phyloP scores from a whole-genome alignment of 2,113 vertebrate genomes.

The Channa maculata region DNA sequence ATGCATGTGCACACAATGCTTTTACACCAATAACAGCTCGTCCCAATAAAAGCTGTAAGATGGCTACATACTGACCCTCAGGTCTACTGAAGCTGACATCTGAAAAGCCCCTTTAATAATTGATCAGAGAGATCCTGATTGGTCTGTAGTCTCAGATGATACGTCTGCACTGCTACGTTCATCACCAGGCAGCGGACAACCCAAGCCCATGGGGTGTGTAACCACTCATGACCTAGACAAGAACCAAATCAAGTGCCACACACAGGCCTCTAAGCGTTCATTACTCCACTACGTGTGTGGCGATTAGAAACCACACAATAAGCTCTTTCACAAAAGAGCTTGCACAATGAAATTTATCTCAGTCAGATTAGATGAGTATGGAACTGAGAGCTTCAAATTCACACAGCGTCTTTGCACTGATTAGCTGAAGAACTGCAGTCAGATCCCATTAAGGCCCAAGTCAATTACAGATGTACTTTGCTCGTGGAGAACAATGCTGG shows the following conservation, averaged over 20 bases:
- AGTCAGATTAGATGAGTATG: conserved; percentile 46
- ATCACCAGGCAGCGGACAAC: conserved; percentile 42
- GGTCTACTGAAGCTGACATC: conserved; percentile 57
- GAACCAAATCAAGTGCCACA: conserved; percentile 15
- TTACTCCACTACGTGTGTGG: conserved; percentile 27
- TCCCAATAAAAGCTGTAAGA: conserved; percentile 28
- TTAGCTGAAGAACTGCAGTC: conserved; percentile 41
- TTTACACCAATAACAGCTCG: conserved; percentile 1
- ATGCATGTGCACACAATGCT: neutral
- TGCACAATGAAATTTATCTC: conserved; percentile 45
- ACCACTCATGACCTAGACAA: conserved; percentile 39
- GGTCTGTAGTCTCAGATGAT: conserved; percentile 61
- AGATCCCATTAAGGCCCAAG: conserved; percentile 48
- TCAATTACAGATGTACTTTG: conserved; percentile 51
- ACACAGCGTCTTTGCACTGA: conserved; percentile 27
- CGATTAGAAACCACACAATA: conserved; percentile 54
- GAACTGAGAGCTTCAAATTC: conserved; percentile 43
- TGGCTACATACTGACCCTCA: conserved; percentile 40
- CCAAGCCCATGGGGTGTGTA: conserved; percentile 15
- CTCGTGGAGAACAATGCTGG: conserved; percentile 25
- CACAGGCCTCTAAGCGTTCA: conserved; percentile 21
- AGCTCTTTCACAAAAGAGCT: conserved; percentile 48
- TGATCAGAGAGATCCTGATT: conserved; percentile 65
- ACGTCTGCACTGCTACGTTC: conserved; percentile 37
- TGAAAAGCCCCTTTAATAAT: conserved; percentile 76